Conservation (phyloP, 1,140 invertebrate species). For the Rhyzopertha dominica region DNA sequence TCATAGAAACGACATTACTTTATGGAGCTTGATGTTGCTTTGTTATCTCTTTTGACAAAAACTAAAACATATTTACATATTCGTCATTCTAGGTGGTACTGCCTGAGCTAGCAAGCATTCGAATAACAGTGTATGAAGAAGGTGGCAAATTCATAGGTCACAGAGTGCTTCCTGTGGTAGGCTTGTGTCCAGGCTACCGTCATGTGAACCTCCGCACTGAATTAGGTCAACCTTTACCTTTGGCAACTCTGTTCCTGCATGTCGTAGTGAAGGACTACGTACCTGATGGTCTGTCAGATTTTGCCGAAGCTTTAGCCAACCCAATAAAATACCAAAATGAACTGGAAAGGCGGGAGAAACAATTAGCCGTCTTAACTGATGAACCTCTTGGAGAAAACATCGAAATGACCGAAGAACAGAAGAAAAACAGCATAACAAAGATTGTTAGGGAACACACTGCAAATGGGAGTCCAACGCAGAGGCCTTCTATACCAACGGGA, state of each 20-base stretch:
- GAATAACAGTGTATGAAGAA: constrained; percentile 97
- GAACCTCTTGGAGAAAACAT: constrained; percentile 54
- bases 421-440: constrained; percentile 27
- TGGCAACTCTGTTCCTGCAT: constrained; percentile 87
- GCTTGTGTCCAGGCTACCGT: constrained; percentile 89
- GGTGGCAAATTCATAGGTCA: constrained; percentile 91
- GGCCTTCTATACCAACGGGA: constrained; percentile 28
- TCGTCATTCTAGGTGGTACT: constrained; percentile 85
- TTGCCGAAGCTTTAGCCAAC: constrained; percentile 95
- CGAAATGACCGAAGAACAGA: constrained; percentile 19
- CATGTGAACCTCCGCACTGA: constrained; percentile 87
- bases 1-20: too few relatives aligned
- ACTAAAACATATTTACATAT: too few relatives aligned
- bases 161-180: constrained; percentile 91
- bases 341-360: constrained; percentile 85
- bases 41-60: too few relatives aligned
- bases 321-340: constrained; percentile 96
- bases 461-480: constrained; percentile 36
- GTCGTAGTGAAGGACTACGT: constrained; percentile 97
- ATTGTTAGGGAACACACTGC: constrained; percentile 18
- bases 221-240: constrained; percentile 85
- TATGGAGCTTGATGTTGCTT: too few relatives aligned
- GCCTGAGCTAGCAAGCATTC: constrained; percentile 91
- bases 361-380: constrained; percentile 85
- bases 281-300: constrained; percentile 86